These are phyloP conservation scores for Ochropacha duplaris DNA, from an alignment of 2,888 invertebrate species.

Conservation along the genomic window DNA sequence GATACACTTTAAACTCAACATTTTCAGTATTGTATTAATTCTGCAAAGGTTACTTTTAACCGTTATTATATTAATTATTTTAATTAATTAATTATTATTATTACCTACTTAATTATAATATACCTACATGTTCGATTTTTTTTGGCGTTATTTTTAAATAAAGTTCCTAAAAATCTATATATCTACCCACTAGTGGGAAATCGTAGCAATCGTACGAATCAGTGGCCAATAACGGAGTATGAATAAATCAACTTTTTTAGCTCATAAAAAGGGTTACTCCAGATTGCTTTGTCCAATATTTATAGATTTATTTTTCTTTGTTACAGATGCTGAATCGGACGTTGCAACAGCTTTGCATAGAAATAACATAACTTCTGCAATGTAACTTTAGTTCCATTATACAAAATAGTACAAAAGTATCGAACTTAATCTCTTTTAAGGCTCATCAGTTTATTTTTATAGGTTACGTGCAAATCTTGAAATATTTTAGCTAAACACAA, in stretches of 20 bases:
- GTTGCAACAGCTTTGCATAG: constrained; percentile 58
- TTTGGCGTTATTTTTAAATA: background rate
- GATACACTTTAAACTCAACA: background rate
- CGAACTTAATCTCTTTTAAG: constrained; percentile 64
- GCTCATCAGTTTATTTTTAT: constrained; percentile 38
- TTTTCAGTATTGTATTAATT: background rate
- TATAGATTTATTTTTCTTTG: constrained; percentile 35
- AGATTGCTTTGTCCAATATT: background rate
- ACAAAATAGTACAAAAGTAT: constrained; percentile 70
- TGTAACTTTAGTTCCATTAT: constrained; percentile 32
- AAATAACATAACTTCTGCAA: constrained; percentile 47
- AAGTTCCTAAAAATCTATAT: background rate
- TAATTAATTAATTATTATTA: no score
- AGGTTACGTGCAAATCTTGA: constrained; percentile 28
- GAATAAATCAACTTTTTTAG: background rate
- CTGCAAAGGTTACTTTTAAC: background rate
- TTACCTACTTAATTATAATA: background rate
- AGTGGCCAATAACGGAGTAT: background rate
- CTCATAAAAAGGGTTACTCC: background rate
- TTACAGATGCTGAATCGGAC: constrained; percentile 80
- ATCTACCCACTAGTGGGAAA: background rate
- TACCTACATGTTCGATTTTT: background rate
- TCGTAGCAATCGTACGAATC: background rate
- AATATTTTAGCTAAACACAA: constrained; percentile 31
- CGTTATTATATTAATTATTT: no score